Base-by-base conservation (phyloP, 2,888 invertebrate genomes). In the Cybosia mesomella region DNA sequence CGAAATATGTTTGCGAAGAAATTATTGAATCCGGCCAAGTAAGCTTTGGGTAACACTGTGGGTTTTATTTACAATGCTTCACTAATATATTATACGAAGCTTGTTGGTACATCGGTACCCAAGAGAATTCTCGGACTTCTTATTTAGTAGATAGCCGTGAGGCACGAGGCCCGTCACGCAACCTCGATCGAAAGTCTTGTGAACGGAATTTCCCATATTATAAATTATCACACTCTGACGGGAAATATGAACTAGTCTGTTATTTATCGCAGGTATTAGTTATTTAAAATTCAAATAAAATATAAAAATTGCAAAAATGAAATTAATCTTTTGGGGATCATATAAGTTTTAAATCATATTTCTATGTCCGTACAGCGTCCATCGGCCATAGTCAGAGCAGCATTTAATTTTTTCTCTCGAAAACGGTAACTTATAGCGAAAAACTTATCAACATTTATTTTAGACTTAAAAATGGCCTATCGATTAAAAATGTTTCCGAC, bases 141-240 rank as follows among this genome's bases (percentile, higher is more conserved):
- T 84, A 83, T 85, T 86, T 84, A 67, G 79, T 79, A 77, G 78
- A 77, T 82, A 82, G 13, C 22, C 28, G 22, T 55, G 24, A 55
- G 15, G 15, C 79, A 78, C 75, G 63, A 70, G 54, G 58, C 72
- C 71, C 79, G 77, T 80, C 82, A 82, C 79, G 80, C 81, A 70
- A 49, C 18, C 49, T 67, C 68, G 64, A 24, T n/a, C 79, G 70
- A 69, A 74, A 75, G 69, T 75, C 43, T 58, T 68, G 74, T 82
- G 84, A 81, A 82, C 81, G 73, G 84, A 82, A 88, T 88, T 87
- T 85, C 83, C 75, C 83, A 82, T 74, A 77, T 84, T 81, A 87
- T 89, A 89, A 89, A 89, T 89, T 85, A 87, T 85, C 82, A 79
- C 70, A 28, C 49, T 9, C 18, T 43, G 43, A 43, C 4, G 43